Percentiles rank a stretch among this genome's conserved stretches.
phyloP scores from a whole-genome alignment of 2,113 vertebrate species.

The Forbesichthys papilliferus region DNA sequence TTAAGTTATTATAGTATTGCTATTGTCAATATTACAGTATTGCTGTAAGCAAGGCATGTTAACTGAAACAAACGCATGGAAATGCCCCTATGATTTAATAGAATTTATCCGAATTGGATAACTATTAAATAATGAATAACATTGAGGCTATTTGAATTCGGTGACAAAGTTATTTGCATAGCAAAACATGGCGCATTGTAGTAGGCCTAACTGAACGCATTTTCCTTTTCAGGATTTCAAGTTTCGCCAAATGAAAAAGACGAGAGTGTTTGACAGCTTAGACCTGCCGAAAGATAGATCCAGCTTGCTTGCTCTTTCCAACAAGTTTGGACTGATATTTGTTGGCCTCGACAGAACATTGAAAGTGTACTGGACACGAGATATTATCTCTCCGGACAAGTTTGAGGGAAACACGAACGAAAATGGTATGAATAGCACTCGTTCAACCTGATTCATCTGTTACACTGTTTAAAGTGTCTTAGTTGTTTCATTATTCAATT shows the following conservation, averaged over 20 bases:
- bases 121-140: no score
- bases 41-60: background rate
- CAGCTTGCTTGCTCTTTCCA: constrained; percentile 86
- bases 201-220: background rate
- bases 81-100: no score
- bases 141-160: no score
- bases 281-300: constrained; percentile 87
- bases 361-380: constrained; percentile 82
- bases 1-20: no score
- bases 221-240: constrained; percentile 86
- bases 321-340: constrained; percentile 89
- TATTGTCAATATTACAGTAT: no score
- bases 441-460: no score
- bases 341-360: constrained; percentile 80
- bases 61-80: no score
- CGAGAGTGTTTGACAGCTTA: constrained; percentile 84
- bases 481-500: background rate
- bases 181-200: background rate
- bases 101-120: no score
- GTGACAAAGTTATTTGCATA: background rate
- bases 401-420: constrained; percentile 84
- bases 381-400: constrained; percentile 83
- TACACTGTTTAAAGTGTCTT: background rate
- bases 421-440: constrained; percentile 76
- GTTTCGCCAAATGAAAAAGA: constrained; percentile 93